Percentiles rank a stretch among this genome's conserved stretches.
Conservation (phyloP, 37 sponge, comb jelly and placozoan genomes). For the Crambe crambe region DNA sequence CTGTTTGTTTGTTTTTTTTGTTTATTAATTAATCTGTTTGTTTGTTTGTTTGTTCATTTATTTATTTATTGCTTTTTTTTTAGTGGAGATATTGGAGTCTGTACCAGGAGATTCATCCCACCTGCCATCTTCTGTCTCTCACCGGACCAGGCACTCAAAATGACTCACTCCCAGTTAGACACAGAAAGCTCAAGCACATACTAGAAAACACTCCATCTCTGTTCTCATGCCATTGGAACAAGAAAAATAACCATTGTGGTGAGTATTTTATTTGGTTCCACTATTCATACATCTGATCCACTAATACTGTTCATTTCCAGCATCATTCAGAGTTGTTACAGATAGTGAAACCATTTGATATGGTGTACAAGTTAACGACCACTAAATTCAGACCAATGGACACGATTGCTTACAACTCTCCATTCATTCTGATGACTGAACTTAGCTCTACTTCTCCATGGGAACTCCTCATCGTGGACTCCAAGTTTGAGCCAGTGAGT, state of each 20-base stretch:
- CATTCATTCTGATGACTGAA: constrained; percentile 47
- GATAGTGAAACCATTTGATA: constrained; percentile 47
- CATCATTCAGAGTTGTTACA: constrained; percentile 8
- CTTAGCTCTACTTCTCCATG: constrained; percentile 52
- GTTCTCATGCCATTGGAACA: constrained; percentile 9
- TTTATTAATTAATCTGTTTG: too few species aligned
- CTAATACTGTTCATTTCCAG: constrained; percentile 24
- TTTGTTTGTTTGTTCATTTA: too few species aligned
- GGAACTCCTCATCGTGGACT: constrained; percentile 28
- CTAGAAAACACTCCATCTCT: constrained; percentile 16
- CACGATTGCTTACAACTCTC: constrained; percentile 20
- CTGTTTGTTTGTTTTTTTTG: too few species aligned
- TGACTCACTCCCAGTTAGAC: constrained; percentile 6
- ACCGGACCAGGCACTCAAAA: not conserved
- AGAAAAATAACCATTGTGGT: constrained; percentile 33
- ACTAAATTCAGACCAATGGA: constrained; percentile 29
- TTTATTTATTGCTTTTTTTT: too few species aligned
- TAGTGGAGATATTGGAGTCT: constrained; percentile 26
- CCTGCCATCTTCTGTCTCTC: too few species aligned
- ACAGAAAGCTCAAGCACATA: not conserved
- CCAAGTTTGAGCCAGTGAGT: constrained; percentile 8
- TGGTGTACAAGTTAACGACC: constrained; percentile 47
- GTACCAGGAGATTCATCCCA: constrained; percentile 16
- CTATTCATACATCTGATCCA: too few species aligned
- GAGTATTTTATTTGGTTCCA: too few species aligned